Base-by-base conservation (phyloP, 1,140 invertebrate genomes). In the Megathymus violae region DNA sequence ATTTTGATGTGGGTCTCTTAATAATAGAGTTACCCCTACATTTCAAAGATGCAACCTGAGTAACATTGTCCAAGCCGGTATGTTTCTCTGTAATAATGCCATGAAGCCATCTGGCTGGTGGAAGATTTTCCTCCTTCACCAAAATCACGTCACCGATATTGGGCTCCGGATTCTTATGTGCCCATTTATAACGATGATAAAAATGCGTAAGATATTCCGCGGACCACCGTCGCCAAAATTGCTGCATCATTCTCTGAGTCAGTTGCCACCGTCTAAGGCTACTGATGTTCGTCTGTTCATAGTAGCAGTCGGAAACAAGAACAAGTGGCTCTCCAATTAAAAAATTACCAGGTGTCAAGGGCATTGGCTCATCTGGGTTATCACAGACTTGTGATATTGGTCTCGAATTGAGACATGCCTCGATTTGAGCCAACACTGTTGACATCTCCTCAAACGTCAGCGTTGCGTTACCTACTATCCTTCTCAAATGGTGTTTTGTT, bases 211-310 rank as follows among this genome's bases (percentile, higher is more conserved):
- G 38, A 54, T 70, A 70, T 52, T 69, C 62, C 10, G 16, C 17
- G 1, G 43, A 58, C 62, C 67, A 69, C 9, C 58, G 44, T 6
- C 50, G 41, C 67, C 62, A 65, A 38, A 69, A 69, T 31, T 62
- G 17, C 41, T 69, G 62, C 3, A 56, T 3, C 60, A 67, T 67
- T 22, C 17, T 44, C 46, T 70, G 64, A 7, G 27, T 54, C 11
- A 59, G 19, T 13, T 50, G 58, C 67, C 67, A 70, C n/a, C 59
- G 38, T 7, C 38, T 17, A 13, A 64, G 44, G 4, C 10, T 31
- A 17, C 34, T 48, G 10, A 67, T 15, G 9, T 48, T 67, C 1
- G 10, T 15, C 7, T 50, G 22, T 4, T 47, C 22, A 43, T 34
- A 62, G 14, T 41, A 34, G 3, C 14, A 7, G n/a, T 67, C 50